Conservation (phyloP, 2,113 vertebrate genomes). For the Malurus melanocephalus region DNA sequence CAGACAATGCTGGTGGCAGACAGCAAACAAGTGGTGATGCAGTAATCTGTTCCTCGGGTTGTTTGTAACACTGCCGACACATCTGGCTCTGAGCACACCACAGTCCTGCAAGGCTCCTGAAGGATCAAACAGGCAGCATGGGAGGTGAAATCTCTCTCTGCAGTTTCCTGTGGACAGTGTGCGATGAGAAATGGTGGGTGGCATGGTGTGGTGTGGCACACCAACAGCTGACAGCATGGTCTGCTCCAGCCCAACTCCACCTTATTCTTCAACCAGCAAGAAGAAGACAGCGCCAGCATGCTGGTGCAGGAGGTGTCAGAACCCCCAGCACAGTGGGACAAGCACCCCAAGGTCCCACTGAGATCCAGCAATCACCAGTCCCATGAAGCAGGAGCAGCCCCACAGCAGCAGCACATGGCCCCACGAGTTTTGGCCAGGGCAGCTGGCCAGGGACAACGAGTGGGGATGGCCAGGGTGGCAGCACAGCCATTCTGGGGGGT, state of each 20-base stretch:
- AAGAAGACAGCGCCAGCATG: neutral
- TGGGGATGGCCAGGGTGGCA: neutral
- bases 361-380: neutral
- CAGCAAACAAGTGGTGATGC: neutral
- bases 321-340: accelerated
- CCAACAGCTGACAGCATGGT: too few relatives aligned
- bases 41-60: neutral
- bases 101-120: neutral
- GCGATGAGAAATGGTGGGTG: neutral
- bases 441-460: neutral
- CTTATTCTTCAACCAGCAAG: neutral
- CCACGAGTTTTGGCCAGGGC: accelerated
- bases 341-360: neutral
- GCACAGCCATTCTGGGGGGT: accelerated
- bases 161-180: neutral
- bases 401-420: accelerated
- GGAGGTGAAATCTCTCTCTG: neutral
- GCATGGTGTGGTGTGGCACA: neutral
- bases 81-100: neutral
- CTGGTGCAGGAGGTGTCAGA: accelerated
- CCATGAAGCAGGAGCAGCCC: neutral
- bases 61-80: constrained; percentile 13
- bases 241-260: neutral
- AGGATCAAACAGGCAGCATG: neutral
- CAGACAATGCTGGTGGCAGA: constrained; percentile 46